Base-by-base conservation (phyloP, 2,888 invertebrate species). In the Myathropa florea region DNA sequence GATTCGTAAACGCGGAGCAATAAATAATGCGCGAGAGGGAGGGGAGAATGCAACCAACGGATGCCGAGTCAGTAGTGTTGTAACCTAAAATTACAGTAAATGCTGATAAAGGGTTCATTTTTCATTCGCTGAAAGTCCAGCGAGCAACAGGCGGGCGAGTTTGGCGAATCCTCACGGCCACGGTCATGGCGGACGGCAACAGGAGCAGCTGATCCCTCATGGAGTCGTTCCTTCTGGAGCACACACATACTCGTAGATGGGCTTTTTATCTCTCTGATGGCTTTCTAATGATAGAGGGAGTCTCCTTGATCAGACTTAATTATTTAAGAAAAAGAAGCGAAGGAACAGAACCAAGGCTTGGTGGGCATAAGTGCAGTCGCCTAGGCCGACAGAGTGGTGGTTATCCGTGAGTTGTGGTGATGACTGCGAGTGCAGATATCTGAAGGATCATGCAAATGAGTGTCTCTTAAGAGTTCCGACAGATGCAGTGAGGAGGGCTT, bases 81-180 rank as follows among this genome's bases (percentile, higher is more conserved):
- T 86, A 88, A 91, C 91, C 92, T 92, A 89, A 92, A 91, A 91
- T 91, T 91, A 91, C 91, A 92, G 92, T 91, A 91, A 91, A 92
- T 91, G 92, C 92, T 92, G 92, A 92, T 92, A 92, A 91, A 92
- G 92, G 91, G 91, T 89, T 91, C 91, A 92, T 91, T 92, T 91
- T 92, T 91, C 91, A 92, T 91, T 71, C 76, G 89, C 53, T 85
- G 85, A 82, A 82, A 82, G 73, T 82, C 78, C 73, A 67, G 70
- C 75, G 77, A 82, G 83, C 86, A 86, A 86, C 83, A 86, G 82
- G 83, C 85, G 36, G 21, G 36, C 39, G 55, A 55, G 53, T 65
- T 39, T 36, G 68, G 68, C 60, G 53, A 63, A 39, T 33, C 67
- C 46, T 46, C 46, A 46, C 46, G 33, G 24, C 57, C 57, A 67